Evolutionary conservation across 2,888 invertebrate genomes (phyloP).

Genomic region (Galeruca laticollis): DNA sequence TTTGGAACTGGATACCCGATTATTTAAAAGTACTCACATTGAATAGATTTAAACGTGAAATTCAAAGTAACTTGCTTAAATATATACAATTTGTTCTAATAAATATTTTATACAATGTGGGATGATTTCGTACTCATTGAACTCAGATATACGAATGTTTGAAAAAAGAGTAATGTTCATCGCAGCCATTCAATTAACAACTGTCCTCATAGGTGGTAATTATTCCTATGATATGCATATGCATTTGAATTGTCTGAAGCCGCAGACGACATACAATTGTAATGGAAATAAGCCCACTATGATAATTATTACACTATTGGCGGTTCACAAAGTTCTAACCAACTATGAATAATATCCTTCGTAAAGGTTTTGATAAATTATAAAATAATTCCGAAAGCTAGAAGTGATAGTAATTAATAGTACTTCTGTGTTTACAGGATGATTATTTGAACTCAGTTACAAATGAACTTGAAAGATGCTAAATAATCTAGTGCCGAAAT

Average conservation of each 20-base stretch:
- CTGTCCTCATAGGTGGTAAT: conserved; percentile 1
- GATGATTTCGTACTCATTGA: background rate
- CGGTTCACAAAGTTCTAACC: background rate
- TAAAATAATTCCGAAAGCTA: too few species aligned
- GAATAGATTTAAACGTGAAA: too few species aligned
- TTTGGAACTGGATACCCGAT: too few species aligned
- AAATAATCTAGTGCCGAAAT: too few species aligned
- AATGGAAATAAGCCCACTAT: background rate
- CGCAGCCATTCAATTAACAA: background rate
- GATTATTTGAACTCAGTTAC: too few species aligned
- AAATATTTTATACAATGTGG: too few species aligned
- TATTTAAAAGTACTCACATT: too few species aligned
- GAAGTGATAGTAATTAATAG: too few species aligned
- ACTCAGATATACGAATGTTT: background rate
- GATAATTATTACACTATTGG: background rate
- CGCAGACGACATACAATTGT: conserved; percentile 16
- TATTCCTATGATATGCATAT: conserved; percentile 23
- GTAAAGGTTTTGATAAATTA: background rate
- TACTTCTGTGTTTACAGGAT: too few species aligned
- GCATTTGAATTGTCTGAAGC: conserved; percentile 25
- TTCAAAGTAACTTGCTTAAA: too few species aligned
- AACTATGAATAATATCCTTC: background rate
- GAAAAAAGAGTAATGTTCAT: background rate
- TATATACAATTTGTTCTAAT: too few species aligned
- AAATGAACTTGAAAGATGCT: too few species aligned